phyloP scores from a whole-genome alignment of 2,113 vertebrate species.

The Corydoras maculifer region DNA sequence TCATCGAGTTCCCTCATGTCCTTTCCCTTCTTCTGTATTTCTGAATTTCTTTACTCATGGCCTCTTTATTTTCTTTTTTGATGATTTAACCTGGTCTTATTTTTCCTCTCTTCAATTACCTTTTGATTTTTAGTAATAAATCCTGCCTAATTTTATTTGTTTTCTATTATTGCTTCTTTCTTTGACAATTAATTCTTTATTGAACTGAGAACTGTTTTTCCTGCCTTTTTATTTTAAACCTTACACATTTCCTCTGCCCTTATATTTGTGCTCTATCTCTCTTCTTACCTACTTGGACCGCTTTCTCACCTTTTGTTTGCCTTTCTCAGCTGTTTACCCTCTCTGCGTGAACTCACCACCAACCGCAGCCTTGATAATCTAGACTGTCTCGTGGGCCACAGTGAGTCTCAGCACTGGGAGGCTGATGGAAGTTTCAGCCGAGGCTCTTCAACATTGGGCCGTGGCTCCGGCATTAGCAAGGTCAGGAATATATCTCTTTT shows the following conservation, averaged over 20 bases:
- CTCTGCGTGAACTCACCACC: slow-evolving; percentile 65
- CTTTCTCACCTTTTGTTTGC: slow-evolving; percentile 8
- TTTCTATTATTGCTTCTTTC: too few relatives aligned
- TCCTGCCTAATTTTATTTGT: too few relatives aligned
- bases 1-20: not conserved
- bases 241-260: not conserved
- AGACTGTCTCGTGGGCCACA: slow-evolving; percentile 81
- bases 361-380: slow-evolving; percentile 88
- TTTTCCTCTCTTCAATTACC: not conserved
- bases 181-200: too few relatives aligned
- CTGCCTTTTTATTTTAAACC: slow-evolving; percentile 1
- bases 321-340: slow-evolving; percentile 66
- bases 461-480: slow-evolving; percentile 75
- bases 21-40: not conserved
- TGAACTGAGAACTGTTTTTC: not conserved
- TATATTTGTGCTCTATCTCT: slow-evolving; percentile 13
- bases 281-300: slow-evolving; percentile 8
- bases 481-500: slow-evolving; percentile 59
- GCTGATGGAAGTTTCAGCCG: slow-evolving; percentile 85
- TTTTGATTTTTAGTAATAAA: not conserved
- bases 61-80: too few relatives aligned
- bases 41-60: not conserved
- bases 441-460: slow-evolving; percentile 73
- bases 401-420: slow-evolving; percentile 83
- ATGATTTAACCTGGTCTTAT: too few relatives aligned